These are phyloP conservation scores for Salvelinus alpinus DNA, from an alignment of 2,113 vertebrate species.

Conservation along the genomic window DNA sequence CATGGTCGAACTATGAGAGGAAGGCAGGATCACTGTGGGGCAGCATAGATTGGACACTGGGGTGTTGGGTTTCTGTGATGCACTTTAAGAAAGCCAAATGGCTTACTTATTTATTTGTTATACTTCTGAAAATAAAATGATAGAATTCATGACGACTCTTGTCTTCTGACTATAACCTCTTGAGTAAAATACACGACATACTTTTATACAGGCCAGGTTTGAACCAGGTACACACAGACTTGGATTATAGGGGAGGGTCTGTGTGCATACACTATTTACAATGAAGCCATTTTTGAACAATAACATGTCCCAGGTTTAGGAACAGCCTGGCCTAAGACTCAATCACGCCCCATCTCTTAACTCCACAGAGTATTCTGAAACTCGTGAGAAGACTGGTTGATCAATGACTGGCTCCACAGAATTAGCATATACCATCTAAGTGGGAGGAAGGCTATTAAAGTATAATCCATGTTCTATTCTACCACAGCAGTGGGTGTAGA, in stretches of 20 bases:
- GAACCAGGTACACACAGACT: too few species aligned
- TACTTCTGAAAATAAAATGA: conserved; percentile 61
- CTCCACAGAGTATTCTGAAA: background rate
- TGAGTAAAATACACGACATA: background rate
- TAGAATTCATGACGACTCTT: conserved; percentile 27
- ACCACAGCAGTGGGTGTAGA: too few species aligned
- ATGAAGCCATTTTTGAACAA: background rate
- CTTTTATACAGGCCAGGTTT: too few species aligned
- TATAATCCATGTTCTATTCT: too few species aligned
- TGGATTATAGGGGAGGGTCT: too few species aligned
- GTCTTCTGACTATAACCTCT: background rate
- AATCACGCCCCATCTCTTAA: too few species aligned
- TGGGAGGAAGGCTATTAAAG: background rate
- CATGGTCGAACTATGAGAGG: conserved; percentile 9
- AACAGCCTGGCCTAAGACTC: too few species aligned
- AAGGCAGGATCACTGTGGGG: background rate
- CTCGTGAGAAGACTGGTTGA: background rate
- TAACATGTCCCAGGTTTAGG: background rate
- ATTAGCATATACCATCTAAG: background rate
- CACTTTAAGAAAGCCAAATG: conserved; percentile 68
- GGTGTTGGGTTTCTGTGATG: conserved; percentile 47
- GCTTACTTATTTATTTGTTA: conserved; percentile 65
- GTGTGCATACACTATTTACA: too few species aligned
- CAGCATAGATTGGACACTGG: background rate
- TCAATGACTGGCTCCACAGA: background rate